These are phyloP conservation scores for Elaphurus davidianus DNA, from an alignment of 2,113 vertebrate species.

Conservation along the genomic window DNA sequence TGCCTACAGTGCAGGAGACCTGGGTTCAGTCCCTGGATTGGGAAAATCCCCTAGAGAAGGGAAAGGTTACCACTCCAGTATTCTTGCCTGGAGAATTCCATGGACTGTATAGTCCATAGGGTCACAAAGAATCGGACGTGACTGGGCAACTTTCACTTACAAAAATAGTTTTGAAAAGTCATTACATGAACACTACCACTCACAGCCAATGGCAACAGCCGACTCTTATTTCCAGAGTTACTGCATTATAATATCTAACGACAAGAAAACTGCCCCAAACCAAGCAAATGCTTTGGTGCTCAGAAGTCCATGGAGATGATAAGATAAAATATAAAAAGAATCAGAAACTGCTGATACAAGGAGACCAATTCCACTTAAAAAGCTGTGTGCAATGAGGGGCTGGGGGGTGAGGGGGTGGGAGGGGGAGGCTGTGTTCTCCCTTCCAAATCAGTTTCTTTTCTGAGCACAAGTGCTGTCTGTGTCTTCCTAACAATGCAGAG, in stretches of 20 bases:
- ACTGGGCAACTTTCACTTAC: background rate
- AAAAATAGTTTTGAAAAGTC: background rate
- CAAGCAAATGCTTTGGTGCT: background rate
- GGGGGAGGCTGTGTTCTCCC: background rate
- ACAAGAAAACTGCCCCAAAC: background rate
- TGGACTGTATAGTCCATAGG: background rate
- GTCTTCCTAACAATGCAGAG: conserved; percentile 18
- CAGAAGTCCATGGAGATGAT: background rate
- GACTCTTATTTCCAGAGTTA: background rate
- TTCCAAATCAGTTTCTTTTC: conserved; percentile 34
- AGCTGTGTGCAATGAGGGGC: background rate
- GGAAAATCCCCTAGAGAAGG: background rate
- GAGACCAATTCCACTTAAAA: background rate
- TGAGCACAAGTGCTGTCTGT: conserved; percentile 61
- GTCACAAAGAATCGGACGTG: fast-evolving
- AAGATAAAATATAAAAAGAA: conserved; percentile 5
- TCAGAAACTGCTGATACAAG: background rate
- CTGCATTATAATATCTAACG: background rate
- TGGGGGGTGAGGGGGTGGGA: background rate
- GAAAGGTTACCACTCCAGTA: background rate
- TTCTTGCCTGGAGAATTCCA: background rate
- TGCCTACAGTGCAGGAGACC: background rate
- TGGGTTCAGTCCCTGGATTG: background rate
- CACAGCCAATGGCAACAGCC: background rate
- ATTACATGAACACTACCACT: background rate